Evolutionary conservation across 2,113 vertebrate genomes (phyloP), one percentile per base, ranked within the genome.

Genomic region (Gnathonemus longibarbis): DNA sequence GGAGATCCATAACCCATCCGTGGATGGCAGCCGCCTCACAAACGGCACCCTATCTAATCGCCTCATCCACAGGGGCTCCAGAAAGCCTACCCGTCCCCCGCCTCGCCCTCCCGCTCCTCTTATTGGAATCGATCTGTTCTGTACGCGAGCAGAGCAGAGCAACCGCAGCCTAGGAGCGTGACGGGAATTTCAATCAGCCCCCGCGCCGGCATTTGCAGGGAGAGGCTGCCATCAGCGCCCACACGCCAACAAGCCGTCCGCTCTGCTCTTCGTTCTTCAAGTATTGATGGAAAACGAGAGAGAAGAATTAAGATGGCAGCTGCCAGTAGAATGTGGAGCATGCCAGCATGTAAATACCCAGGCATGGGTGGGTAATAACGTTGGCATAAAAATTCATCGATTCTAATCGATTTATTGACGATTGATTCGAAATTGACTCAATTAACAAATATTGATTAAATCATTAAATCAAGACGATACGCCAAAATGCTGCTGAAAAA

Each of bases 41-140:
- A 80, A 19, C 35, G 6, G 74, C 74, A 39, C 31, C 31, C 74
- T 42, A 80, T 80, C 35, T 80, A 80, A 80, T 80, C 74, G 8
- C 74, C 35, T 80, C 74, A 35, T 80, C 74, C 74, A 80, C 35
- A 19, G 31, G 74, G 13, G 35, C 31, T 80, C 74, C 31, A 42
- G 31, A 80, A 80, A 42, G 74, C 74, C 35, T 42, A 13, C 74
- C 17, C 5, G 70, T 17, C 1, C 70, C 70, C 5, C 11, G 70
- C 70, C 15, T 77, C 70, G 31, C 70, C 15, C 70, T 77, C 70
- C 70, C 17, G 15, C 74, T 80, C 74, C 74, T 39, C 31, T 42
- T 80, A 80, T 80, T 80, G 74, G 74, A 80, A 42, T 80, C 74
- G 74, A 80, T 80, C 74, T 17, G 74, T 80, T 80, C 74, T 42